These are phyloP conservation scores for Agrilus biguttatus DNA, from an alignment of 2,888 invertebrate genomes.

Conservation along the genomic window DNA sequence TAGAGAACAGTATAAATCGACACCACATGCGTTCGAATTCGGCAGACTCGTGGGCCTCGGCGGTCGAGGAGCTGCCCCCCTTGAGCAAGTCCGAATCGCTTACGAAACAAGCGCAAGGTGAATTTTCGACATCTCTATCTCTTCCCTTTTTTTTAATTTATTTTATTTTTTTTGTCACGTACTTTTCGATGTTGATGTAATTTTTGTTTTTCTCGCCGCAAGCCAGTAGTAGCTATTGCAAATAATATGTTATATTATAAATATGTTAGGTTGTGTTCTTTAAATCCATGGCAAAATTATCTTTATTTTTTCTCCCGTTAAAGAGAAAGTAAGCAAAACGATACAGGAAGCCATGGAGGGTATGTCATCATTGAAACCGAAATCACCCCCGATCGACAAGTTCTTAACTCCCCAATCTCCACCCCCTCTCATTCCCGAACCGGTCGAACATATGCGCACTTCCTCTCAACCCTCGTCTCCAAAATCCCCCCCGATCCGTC, in stretches of 20 bases:
- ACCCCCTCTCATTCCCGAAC: constrained; percentile 37
- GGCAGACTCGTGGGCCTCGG: constrained; percentile 36
- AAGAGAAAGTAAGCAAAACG: no score
- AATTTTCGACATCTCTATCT: background rate
- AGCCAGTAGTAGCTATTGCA: no score
- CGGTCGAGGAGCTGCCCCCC: constrained; percentile 11
- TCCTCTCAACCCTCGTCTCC: constrained; percentile 22
- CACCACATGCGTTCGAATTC: constrained; percentile 34
- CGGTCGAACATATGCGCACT: constrained; percentile 33
- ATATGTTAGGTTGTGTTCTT: no score
- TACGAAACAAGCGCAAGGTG: background rate
- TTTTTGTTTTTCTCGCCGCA: background rate
- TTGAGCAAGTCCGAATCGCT: no score
- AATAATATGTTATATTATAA: no score
- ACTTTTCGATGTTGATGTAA: background rate
- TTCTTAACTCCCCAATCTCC: constrained; percentile 9
- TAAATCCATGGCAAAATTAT: no score
- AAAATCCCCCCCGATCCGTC: constrained; percentile 18
- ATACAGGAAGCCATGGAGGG: no score
- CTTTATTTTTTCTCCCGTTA: no score
- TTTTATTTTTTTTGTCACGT: no score
- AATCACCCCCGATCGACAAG: no score
- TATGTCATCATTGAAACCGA: no score
- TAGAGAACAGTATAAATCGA: constrained; percentile 25
- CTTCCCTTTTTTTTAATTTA: background rate